phyloP scores from a whole-genome alignment of 2,113 vertebrate genomes.

The Silurus asotus region DNA sequence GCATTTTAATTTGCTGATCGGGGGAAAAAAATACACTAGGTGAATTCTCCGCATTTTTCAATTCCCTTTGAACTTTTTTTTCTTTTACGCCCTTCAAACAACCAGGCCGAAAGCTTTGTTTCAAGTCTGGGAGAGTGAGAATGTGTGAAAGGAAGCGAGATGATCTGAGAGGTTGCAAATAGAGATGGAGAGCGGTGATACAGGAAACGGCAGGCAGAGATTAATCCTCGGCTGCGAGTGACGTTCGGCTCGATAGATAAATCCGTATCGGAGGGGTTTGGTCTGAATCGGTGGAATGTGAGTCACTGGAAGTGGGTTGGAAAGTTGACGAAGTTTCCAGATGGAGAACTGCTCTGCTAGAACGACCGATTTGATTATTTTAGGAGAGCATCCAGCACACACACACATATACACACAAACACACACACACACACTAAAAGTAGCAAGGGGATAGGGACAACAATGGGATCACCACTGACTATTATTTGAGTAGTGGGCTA shows the following conservation, averaged over 20 bases:
- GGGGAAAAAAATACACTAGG: not conserved
- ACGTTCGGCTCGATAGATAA: constrained; percentile 32
- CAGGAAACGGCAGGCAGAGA: constrained; percentile 34
- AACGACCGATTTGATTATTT: not conserved
- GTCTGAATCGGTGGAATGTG: constrained; percentile 27
- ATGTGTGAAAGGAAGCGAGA: constrained; percentile 15
- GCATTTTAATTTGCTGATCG: not conserved
- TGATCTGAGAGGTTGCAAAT: constrained; percentile 38
- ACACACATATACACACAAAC: no score
- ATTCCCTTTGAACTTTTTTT: not conserved
- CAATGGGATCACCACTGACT: not conserved
- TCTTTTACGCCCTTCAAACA: constrained; percentile 37
- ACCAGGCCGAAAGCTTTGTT: constrained; percentile 29
- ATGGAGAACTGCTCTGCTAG: constrained; percentile 4
- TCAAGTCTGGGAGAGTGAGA: constrained; percentile 2
- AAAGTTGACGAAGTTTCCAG: constrained; percentile 27
- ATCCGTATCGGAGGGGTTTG: constrained; percentile 31
- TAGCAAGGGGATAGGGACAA: not conserved
- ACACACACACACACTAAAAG: not conserved
- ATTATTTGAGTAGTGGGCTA: constrained; percentile 7
- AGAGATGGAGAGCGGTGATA: constrained; percentile 40
- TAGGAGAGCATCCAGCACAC: not conserved
- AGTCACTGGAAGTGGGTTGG: constrained; percentile 37
- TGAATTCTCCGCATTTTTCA: not conserved
- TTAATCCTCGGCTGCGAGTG: constrained; percentile 36